These are phyloP conservation scores for Epinephelus cyanopodus DNA, from an alignment of 2,113 vertebrate genomes.

Conservation along the genomic window DNA sequence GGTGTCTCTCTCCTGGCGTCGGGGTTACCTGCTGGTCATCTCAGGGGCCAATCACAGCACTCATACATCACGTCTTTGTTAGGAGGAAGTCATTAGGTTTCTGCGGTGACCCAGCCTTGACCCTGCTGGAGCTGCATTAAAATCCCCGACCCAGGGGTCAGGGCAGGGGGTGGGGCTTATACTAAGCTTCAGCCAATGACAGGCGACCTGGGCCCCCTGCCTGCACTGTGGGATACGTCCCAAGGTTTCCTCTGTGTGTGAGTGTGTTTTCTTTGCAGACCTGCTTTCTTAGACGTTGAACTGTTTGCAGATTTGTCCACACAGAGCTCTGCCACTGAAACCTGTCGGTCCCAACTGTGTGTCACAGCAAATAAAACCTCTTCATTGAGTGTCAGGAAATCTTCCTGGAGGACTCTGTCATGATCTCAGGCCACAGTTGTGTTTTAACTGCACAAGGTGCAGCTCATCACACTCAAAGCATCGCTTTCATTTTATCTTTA, in stretches of 20 bases:
- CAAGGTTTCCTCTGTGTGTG: slow-evolving; percentile 30
- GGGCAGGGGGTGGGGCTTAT: slow-evolving; percentile 47
- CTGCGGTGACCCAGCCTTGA: slow-evolving; percentile 83
- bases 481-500: too few relatives aligned
- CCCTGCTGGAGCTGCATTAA: slow-evolving; percentile 76
- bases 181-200: slow-evolving; percentile 56
- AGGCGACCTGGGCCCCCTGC: slow-evolving; percentile 11
- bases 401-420: neutral
- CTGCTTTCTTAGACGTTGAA: neutral
- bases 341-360: too few relatives aligned
- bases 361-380: neutral
- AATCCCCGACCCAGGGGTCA: slow-evolving; percentile 77
- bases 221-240: slow-evolving; percentile 20
- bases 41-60: slow-evolving; percentile 56
- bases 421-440: slow-evolving; percentile 11
- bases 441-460: neutral
- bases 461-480: too few relatives aligned
- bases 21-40: slow-evolving; percentile 78
- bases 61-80: slow-evolving; percentile 86
- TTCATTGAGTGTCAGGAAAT: neutral
- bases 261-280: neutral
- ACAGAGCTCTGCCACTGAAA: neutral
- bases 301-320: neutral
- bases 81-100: slow-evolving; percentile 86
- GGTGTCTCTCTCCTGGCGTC: neutral